phyloP scores from a whole-genome alignment of 2,888 invertebrate genomes.

The Hirtodrosophila cameraria region DNA sequence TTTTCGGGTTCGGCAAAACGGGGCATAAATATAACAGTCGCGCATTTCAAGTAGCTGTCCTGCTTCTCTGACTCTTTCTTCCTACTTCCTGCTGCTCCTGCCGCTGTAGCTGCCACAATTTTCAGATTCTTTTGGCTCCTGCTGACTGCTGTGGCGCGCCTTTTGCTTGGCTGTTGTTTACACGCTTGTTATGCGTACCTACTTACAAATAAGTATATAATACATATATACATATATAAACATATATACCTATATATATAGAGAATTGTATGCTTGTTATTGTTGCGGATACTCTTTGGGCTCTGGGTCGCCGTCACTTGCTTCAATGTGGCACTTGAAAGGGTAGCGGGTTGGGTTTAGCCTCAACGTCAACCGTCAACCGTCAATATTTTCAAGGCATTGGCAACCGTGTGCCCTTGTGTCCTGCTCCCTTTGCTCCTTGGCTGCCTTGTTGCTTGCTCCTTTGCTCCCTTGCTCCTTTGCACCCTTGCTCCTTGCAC shows the following conservation, averaged over 20 bases:
- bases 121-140: slow-evolving; percentile 37
- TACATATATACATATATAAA: slow-evolving; percentile 9
- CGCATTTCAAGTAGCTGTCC: slow-evolving; percentile 71
- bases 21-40: slow-evolving; percentile 55
- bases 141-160: slow-evolving; percentile 39
- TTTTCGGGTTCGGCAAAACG: slow-evolving; percentile 10
- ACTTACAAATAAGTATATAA: slow-evolving; percentile 46
- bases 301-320: slow-evolving; percentile 15
- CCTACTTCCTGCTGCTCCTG: background rate
- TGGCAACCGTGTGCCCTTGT: slow-evolving; percentile 64
- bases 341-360: slow-evolving; percentile 60
- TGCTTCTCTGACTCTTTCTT: background rate
- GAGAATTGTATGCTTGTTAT: slow-evolving; percentile 58
- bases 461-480: background rate
- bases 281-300: slow-evolving; percentile 25
- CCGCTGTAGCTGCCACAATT: background rate
- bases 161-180: slow-evolving; percentile 69
- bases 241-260: slow-evolving; percentile 22
- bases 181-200: slow-evolving; percentile 72
- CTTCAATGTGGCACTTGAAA: slow-evolving; percentile 40
- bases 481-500: background rate
- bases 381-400: slow-evolving; percentile 51
- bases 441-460: background rate
- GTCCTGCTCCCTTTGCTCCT: background rate
- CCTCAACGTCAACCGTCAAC: slow-evolving; percentile 48